Conservation (phyloP, 2,113 vertebrate genomes). For the Heterocephalus glaber region DNA sequence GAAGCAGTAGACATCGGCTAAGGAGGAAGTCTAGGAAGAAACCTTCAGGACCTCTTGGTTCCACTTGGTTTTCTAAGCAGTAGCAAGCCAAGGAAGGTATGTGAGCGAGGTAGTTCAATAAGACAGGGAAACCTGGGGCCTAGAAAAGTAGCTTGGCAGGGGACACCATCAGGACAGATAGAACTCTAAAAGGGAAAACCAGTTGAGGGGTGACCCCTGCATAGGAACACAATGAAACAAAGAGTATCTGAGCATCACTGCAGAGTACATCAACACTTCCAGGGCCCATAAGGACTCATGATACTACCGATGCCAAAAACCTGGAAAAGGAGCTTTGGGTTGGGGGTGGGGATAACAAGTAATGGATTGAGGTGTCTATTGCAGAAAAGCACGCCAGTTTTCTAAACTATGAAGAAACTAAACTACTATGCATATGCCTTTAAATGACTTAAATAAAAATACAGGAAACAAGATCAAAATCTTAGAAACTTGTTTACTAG, state of each 20-base stretch:
- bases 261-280: background rate
- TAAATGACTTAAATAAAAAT: background rate
- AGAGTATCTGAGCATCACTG: background rate
- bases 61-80: background rate
- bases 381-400: background rate
- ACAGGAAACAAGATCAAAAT: background rate
- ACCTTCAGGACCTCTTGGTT: background rate
- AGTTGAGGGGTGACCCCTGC: background rate
- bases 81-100: background rate
- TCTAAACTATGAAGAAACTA: background rate
- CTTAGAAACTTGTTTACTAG: background rate
- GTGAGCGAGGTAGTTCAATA: fast-evolving
- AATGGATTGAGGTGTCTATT: background rate
- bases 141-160: too few relatives aligned
- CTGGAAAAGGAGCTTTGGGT: background rate
- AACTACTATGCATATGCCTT: background rate
- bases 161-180: background rate
- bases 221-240: background rate
- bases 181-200: background rate
- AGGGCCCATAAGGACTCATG: background rate
- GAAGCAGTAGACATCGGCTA: fast-evolving
- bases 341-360: background rate
- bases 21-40: background rate
- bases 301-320: background rate
- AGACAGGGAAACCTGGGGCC: background rate